A percentile compares a stretch with the other conserved stretches of the same genome.
Conservation (phyloP, 2,888 invertebrate species). For the Meganola albula region DNA sequence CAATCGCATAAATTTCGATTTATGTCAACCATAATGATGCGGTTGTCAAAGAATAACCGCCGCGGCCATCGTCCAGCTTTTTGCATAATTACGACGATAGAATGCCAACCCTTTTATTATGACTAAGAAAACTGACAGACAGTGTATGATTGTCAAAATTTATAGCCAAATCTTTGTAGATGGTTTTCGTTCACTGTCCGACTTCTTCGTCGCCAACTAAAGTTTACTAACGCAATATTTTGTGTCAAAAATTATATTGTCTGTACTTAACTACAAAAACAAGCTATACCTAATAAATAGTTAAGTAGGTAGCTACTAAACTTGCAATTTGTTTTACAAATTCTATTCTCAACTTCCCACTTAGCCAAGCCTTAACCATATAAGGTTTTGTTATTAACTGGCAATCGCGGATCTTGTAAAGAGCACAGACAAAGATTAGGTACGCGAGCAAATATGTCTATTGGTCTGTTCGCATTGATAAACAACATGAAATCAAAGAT, state of each 20-base stretch:
- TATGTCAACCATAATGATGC: conserved; percentile 73
- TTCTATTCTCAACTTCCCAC: conserved; percentile 12
- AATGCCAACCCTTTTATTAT: conserved; percentile 71
- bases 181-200: no score
- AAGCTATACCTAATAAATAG: no score
- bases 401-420: conserved; percentile 48
- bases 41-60: conserved; percentile 69
- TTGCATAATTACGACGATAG: conserved; percentile 73
- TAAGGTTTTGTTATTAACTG: conserved; percentile 24
- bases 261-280: no score
- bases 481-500: conserved; percentile 67
- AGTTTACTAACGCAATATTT: no score
- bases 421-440: conserved; percentile 49
- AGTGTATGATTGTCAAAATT: conserved; percentile 45
- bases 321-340: no score
- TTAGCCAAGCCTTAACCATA: conserved; percentile 15
- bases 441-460: conserved; percentile 58
- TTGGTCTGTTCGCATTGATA: conserved; percentile 64
- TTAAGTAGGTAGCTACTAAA: no score
- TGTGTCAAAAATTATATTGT: no score
- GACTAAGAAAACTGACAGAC: conserved; percentile 73
- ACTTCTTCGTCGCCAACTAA: no score
- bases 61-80: conserved; percentile 69
- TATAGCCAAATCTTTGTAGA: no score
- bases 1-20: conserved; percentile 69